Evolutionary conservation across 2,113 vertebrate species (phyloP).

Genomic region (Sterrhoptilus dennistouni): DNA sequence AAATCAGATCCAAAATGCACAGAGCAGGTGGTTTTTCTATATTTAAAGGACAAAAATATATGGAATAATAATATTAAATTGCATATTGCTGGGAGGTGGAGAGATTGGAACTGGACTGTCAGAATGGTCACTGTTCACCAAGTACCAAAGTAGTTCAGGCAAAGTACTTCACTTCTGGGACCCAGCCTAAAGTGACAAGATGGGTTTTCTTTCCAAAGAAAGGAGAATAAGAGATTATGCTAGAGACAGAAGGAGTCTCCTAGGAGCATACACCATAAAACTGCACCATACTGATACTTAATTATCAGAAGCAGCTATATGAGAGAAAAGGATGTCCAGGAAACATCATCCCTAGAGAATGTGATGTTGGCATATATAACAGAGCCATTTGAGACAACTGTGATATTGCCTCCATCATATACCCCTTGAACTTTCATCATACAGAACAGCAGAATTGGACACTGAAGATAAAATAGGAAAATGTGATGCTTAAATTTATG

Average conservation of each 20-base stretch:
- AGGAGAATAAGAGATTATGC: conserved; percentile 75
- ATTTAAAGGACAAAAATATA: conserved; percentile 31
- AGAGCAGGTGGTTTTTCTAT: background rate
- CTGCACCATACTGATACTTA: conserved; percentile 70
- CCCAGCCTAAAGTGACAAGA: conserved; percentile 68
- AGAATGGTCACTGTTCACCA: conserved; percentile 66
- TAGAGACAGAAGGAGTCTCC: conserved; percentile 72
- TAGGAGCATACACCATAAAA: conserved; percentile 70
- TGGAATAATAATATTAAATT: conserved; percentile 61
- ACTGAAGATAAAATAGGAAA: conserved; percentile 70
- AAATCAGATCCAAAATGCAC: background rate
- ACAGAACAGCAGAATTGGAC: conserved; percentile 33
- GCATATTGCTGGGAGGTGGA: conserved; percentile 32
- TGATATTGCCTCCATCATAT: conserved; percentile 40
- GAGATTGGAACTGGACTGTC: conserved; percentile 63
- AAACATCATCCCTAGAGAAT: conserved; percentile 55
- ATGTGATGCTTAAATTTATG: conserved; percentile 66
- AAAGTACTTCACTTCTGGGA: conserved; percentile 70
- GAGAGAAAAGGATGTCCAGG: conserved; percentile 47
- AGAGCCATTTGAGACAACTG: conserved; percentile 47
- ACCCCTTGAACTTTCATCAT: conserved; percentile 64
- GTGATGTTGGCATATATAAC: conserved; percentile 33
- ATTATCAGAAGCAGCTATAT: conserved; percentile 76
- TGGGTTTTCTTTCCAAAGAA: conserved; percentile 75
- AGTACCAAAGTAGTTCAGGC: background rate